Evolutionary conservation across 2,888 invertebrate species (phyloP).

Genomic region (Rotaria socialis): DNA sequence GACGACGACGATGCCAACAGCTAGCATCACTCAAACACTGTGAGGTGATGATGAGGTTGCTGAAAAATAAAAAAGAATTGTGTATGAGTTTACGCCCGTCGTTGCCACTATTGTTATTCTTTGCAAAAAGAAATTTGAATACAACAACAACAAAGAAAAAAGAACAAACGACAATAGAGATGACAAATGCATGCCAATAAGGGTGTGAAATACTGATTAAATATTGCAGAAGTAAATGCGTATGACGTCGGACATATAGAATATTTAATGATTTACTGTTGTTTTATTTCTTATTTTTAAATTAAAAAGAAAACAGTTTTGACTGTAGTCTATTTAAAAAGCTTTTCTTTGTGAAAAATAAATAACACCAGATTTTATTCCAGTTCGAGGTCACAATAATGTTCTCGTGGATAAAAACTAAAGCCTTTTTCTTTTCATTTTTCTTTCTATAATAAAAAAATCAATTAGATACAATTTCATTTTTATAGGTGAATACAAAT

Average conservation of each 20-base stretch:
- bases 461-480: not conserved
- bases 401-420: too few species aligned
- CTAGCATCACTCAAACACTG: not conserved
- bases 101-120: not conserved
- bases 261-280: not conserved
- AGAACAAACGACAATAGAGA: not conserved
- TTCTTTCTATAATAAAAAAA: not conserved
- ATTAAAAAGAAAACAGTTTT: not conserved
- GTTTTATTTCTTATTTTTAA: not conserved
- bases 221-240: not conserved
- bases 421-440: not conserved
- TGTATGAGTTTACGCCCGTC: not conserved
- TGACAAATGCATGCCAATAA: not conserved
- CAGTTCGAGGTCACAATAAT: too few species aligned
- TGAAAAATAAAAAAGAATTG: not conserved
- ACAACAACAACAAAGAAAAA: not conserved
- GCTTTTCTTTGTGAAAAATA: too few species aligned
- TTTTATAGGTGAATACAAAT: not conserved
- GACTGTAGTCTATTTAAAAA: too few species aligned
- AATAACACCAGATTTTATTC: too few species aligned
- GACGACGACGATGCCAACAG: not conserved
- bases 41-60: not conserved
- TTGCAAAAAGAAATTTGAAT: conserved; percentile 2
- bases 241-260: not conserved
- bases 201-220: conserved; percentile 6